A percentile compares a stretch with the other conserved stretches of the same genome.
Evolutionary conservation across 2,888 invertebrate species (phyloP).

Genomic region (Ectemnius cavifrons): DNA sequence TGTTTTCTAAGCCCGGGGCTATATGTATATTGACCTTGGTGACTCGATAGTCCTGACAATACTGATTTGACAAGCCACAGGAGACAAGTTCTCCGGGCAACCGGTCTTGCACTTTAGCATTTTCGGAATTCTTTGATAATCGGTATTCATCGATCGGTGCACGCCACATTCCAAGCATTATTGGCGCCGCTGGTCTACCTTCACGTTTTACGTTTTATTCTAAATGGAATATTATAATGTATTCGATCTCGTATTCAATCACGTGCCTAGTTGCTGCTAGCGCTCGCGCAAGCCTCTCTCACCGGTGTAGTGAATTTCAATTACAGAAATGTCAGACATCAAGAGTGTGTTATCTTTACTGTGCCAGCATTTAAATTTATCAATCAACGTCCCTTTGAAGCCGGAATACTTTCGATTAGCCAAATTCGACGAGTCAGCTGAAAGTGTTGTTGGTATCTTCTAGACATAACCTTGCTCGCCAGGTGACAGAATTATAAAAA

Average conservation of each 20-base stretch:
- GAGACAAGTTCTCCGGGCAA: too few species aligned
- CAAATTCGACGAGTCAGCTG: conserved; percentile 69
- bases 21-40: too few species aligned
- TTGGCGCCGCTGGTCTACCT: too few species aligned
- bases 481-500: not conserved
- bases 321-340: conserved; percentile 67
- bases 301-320: not conserved
- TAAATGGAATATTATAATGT: too few species aligned
- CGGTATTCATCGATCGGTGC: too few species aligned
- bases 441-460: conserved; percentile 69
- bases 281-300: not conserved
- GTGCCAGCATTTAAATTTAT: conserved; percentile 72
- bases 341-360: conserved; percentile 72
- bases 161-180: too few species aligned
- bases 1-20: too few species aligned
- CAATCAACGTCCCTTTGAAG: conserved; percentile 66
- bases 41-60: too few species aligned
- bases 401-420: conserved; percentile 74
- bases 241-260: not conserved
- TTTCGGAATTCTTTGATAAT: too few species aligned
- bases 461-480: conserved; percentile 33
- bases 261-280: not conserved
- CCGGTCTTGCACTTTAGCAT: too few species aligned
- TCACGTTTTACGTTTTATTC: too few species aligned
- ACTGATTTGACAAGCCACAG: too few species aligned